Percentiles rank a stretch among this genome's conserved stretches.
Evolutionary conservation across 2,113 vertebrate species (phyloP).

Genomic region (Penelope pileata): DNA sequence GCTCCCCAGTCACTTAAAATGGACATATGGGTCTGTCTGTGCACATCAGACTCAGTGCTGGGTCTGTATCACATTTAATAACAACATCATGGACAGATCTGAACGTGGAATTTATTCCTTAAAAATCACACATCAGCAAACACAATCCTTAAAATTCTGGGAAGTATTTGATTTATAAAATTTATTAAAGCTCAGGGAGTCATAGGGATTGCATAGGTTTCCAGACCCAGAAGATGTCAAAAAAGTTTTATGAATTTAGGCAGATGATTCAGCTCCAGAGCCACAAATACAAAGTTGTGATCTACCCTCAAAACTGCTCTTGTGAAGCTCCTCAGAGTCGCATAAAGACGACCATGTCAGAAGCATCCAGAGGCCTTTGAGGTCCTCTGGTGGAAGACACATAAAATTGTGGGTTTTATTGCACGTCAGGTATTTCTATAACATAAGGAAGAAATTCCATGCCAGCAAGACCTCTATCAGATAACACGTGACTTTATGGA

Average conservation of each 20-base stretch:
- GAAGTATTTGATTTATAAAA: background rate
- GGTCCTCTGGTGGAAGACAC: background rate
- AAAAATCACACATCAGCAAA: background rate
- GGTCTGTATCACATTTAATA: background rate
- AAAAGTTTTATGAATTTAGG: background rate
- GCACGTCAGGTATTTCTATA: background rate
- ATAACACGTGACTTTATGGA: background rate
- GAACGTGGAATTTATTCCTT: background rate
- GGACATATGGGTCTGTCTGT: background rate
- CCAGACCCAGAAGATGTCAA: background rate
- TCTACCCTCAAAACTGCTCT: background rate
- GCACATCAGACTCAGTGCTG: background rate
- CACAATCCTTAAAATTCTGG: background rate
- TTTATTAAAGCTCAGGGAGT: background rate
- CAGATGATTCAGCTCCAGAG: background rate
- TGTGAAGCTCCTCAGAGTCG: background rate
- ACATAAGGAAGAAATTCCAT: background rate
- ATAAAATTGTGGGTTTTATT: background rate
- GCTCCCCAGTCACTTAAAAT: background rate
- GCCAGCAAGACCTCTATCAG: background rate
- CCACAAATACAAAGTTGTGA: background rate
- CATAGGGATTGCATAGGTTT: background rate
- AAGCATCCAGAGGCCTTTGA: background rate
- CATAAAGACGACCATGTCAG: background rate
- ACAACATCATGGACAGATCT: background rate